Conservation (phyloP, 1,140 invertebrate species). For the Brachionus calyciflorus region DNA sequence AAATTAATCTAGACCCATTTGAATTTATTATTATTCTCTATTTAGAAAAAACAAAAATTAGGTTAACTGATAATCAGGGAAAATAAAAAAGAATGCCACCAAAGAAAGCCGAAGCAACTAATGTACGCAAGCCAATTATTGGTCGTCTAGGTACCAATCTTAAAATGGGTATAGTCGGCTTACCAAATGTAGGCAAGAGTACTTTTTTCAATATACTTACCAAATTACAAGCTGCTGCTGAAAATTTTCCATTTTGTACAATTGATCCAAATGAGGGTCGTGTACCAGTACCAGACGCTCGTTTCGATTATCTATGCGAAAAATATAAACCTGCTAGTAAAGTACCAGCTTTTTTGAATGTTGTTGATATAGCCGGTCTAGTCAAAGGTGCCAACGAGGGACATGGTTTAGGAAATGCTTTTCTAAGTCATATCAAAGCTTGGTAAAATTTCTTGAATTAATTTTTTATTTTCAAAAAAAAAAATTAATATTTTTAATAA, state of each 20-base stretch:
- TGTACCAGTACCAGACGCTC: slow-evolving; percentile 91
- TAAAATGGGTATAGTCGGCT: slow-evolving; percentile 89
- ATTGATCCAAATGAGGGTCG: slow-evolving; percentile 99
- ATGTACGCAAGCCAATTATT: slow-evolving; percentile 66
- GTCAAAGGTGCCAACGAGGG: slow-evolving; percentile 97
- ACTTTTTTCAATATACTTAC: slow-evolving; percentile 99
- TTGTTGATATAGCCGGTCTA: slow-evolving; percentile 96
- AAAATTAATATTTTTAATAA: neutral
- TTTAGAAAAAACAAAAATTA: too few relatives aligned
- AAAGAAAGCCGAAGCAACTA: slow-evolving; percentile 36
- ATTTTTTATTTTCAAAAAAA: neutral
- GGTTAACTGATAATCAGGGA: too few relatives aligned
- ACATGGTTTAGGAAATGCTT: slow-evolving; percentile 95
- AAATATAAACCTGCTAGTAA: slow-evolving; percentile 92
- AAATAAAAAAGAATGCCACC: slow-evolving; percentile 33
- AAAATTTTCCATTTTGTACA: slow-evolving; percentile 99
- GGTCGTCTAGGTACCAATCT: slow-evolving; percentile 95
- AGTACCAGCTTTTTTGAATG: slow-evolving; percentile 87
- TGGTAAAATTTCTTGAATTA: slow-evolving; percentile 62
- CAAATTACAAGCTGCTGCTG: slow-evolving; percentile 88
- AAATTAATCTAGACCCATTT: neutral
- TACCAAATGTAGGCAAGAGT: slow-evolving; percentile 96
- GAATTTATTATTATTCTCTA: neutral
- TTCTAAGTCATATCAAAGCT: slow-evolving; percentile 94
- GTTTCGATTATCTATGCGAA: slow-evolving; percentile 88